phyloP scores from a whole-genome alignment of 2,888 invertebrate species.

The Microchrysa polita region DNA sequence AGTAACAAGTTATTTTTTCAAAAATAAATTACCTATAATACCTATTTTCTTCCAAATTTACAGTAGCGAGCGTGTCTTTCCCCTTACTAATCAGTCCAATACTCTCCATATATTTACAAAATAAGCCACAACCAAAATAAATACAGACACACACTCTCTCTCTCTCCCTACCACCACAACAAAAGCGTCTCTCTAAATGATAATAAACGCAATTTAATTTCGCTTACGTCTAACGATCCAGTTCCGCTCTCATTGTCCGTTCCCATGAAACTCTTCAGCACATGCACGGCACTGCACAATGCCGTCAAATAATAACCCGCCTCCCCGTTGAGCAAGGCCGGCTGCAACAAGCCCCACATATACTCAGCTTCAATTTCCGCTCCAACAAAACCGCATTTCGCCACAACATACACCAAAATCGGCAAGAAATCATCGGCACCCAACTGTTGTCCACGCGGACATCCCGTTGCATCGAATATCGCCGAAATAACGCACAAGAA shows the following conservation, averaged over 20 bases:
- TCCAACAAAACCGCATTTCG: slow-evolving; percentile 87
- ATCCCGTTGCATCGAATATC: slow-evolving; percentile 77
- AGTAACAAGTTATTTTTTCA: too few species aligned
- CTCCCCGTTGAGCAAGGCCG: slow-evolving; percentile 89
- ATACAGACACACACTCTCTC: too few species aligned
- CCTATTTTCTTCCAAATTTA: too few species aligned
- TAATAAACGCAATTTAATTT: neutral
- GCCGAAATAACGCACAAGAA: slow-evolving; percentile 88
- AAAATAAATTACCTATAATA: too few species aligned
- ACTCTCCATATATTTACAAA: neutral
- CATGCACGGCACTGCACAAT: slow-evolving; percentile 85
- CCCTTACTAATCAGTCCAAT: too few species aligned
- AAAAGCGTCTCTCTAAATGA: neutral
- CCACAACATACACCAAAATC: slow-evolving; percentile 89
- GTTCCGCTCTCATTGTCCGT: slow-evolving; percentile 61
- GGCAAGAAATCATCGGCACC: slow-evolving; percentile 92
- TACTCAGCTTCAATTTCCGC: slow-evolving; percentile 96
- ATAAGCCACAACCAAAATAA: too few species aligned
- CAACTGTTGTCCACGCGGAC: slow-evolving; percentile 65
- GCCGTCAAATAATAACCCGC: slow-evolving; percentile 96
- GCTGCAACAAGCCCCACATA: slow-evolving; percentile 94
- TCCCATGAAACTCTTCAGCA: slow-evolving; percentile 64
- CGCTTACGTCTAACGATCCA: slow-evolving; percentile 63
- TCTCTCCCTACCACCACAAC: neutral
- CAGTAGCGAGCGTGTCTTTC: too few species aligned